A percentile compares a stretch with the other conserved stretches of the same genome.
Evolutionary conservation across 2,888 invertebrate species (phyloP).

Genomic region (Phorcus lineatus): DNA sequence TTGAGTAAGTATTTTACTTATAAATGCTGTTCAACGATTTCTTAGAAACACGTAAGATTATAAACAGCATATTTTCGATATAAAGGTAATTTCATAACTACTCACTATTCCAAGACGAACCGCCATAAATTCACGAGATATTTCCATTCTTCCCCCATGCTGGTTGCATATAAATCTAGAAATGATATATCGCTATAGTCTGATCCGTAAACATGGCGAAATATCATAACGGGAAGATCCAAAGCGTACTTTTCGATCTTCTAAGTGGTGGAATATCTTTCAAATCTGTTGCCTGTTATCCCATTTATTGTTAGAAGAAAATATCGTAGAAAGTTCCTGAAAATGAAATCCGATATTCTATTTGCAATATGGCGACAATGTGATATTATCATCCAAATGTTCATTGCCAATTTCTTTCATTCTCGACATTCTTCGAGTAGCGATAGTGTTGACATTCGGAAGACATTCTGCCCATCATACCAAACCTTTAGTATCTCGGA

Average conservation of each 20-base stretch:
- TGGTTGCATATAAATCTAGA: slow-evolving; percentile 9
- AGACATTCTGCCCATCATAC: neutral
- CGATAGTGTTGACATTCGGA: slow-evolving; percentile 12
- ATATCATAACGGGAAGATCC: neutral
- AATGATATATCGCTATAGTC: neutral
- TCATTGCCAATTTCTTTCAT: neutral
- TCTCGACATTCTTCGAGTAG: neutral
- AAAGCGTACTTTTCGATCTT: neutral
- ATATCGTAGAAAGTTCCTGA: neutral
- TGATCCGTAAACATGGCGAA: slow-evolving; percentile 7
- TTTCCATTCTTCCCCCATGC: neutral
- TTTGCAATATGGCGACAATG: neutral
- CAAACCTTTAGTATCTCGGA: neutral
- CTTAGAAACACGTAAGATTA: no score
- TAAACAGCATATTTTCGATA: no score
- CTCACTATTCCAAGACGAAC: no score
- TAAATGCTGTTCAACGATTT: no score
- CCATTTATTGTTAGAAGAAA: neutral
- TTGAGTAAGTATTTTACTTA: no score
- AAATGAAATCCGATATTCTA: neutral
- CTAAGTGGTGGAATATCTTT: neutral
- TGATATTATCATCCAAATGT: slow-evolving; percentile 12
- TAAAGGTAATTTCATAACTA: no score
- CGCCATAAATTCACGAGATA: no score
- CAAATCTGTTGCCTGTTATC: neutral